Base-by-base conservation (phyloP, 2,888 invertebrate genomes). In the Agrotis clavis region DNA sequence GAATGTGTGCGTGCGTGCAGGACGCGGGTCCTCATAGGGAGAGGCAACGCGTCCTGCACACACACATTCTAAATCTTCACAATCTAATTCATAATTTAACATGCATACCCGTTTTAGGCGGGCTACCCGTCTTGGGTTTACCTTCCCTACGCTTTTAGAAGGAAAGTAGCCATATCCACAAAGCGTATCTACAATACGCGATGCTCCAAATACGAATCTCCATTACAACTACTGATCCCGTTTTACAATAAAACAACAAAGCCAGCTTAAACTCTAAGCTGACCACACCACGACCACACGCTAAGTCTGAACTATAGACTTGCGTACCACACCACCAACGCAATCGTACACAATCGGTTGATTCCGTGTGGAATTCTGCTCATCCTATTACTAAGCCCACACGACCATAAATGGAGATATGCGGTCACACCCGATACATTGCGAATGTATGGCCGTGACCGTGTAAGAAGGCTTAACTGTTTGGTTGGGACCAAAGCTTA, bases 301-400 rank as follows among this genome's bases (percentile, higher is more conserved):
- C 57, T n/a, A 50, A 51, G 13, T 47, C 35, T 13, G 25, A 25
- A 6, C 57, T 71, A 62, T 62, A n/a, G 56, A 74, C n/a, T 70
- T 62, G 19, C 79, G 79, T 41, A 53, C 30, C 19, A 68, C 76
- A 21, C 76, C 64, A 48, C 77, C 77, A 64, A 77, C 77, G 77
- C 69, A 64, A 2, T 7, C 53, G 45, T 59, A 63, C 6, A 71
- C 47, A 74, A 72, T 75, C 18, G n/a, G 60, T 81, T 61, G 60
- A 75, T 48, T 75, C 81, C 60, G 60, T 45, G 13, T 69, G 77
- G 76, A 81, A 77, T 77, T 74, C 75, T 51, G 64, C 64, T 81
- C 81, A 77, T 77, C 81, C 54, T 68, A 61, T 57, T 67, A 74
- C 63, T n/a, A 35, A 48, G 64, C 77, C 77, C 76, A 75, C 77